These are phyloP conservation scores for Crossocerus cetratus DNA, from an alignment of 2,888 invertebrate genomes.

Conservation along the genomic window DNA sequence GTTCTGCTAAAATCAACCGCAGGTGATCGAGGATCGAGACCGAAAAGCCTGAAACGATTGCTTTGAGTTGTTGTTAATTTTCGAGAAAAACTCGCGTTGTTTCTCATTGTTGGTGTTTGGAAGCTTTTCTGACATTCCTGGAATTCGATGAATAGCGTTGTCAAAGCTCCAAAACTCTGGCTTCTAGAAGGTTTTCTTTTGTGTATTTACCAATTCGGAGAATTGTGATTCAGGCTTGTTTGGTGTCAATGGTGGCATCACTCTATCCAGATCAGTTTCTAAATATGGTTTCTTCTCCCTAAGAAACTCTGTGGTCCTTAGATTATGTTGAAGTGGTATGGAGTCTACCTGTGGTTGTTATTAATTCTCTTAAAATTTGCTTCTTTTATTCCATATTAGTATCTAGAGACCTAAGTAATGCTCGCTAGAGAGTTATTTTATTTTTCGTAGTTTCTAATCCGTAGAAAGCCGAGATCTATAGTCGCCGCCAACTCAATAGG, in stretches of 20 bases:
- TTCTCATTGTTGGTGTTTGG: slow-evolving; percentile 28
- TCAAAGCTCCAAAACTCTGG: too few relatives aligned
- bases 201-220: slow-evolving; percentile 49
- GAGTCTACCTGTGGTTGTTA: slow-evolving; percentile 42
- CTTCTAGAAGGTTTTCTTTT: too few relatives aligned
- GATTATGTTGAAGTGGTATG: slow-evolving; percentile 45
- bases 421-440: too few relatives aligned
- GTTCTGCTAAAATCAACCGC: slow-evolving; percentile 70
- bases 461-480: too few relatives aligned
- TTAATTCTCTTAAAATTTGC: not conserved
- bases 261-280: slow-evolving; percentile 69
- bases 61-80: slow-evolving; percentile 31
- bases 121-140: not conserved
- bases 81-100: slow-evolving; percentile 8
- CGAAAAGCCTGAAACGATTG: slow-evolving; percentile 43
- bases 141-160: not conserved
- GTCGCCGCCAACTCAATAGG: too few relatives aligned
- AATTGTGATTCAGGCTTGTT: slow-evolving; percentile 34
- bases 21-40: slow-evolving; percentile 71
- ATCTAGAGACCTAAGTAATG: too few relatives aligned
- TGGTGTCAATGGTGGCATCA: slow-evolving; percentile 51
- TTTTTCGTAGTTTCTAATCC: too few relatives aligned
- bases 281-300: slow-evolving; percentile 65
- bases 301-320: slow-evolving; percentile 61
- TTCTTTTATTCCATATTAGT: not conserved